phyloP scores from a whole-genome alignment of 2,113 vertebrate genomes.

The Sylvia atricapilla region DNA sequence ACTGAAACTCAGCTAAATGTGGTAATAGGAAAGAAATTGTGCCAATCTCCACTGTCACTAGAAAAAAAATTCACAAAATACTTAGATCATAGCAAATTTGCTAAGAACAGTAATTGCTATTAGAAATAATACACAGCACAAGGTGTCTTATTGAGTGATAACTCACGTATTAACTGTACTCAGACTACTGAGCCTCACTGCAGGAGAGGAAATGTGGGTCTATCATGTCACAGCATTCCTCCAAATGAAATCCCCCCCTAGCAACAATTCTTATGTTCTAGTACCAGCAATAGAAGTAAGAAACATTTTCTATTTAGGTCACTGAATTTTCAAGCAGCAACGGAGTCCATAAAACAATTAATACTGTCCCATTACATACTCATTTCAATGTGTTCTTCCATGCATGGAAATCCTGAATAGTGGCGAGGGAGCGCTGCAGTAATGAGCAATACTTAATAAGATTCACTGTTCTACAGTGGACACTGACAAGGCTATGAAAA shows the following conservation, averaged over 20 bases:
- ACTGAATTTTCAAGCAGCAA: slow-evolving; percentile 9
- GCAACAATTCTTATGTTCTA: not conserved
- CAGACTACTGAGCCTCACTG: not conserved
- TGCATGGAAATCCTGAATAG: not conserved
- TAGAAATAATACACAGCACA: not conserved
- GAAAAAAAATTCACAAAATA: not conserved
- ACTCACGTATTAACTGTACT: not conserved
- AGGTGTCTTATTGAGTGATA: not conserved
- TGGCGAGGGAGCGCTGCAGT: not conserved
- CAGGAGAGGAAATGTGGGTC: not conserved
- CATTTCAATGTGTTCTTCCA: not conserved
- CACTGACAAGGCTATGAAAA: not conserved
- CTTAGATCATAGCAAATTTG: not conserved
- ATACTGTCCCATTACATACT: not conserved
- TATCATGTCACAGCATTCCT: not conserved
- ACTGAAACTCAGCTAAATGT: not conserved
- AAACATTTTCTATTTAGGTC: slow-evolving; percentile 9
- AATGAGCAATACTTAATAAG: not conserved
- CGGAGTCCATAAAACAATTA: not conserved
- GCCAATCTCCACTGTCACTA: not conserved
- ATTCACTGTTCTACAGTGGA: not conserved
- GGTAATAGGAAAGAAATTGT: not conserved
- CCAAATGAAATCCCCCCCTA: not conserved
- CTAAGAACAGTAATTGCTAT: not conserved
- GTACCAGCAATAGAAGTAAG: not conserved